Evolutionary conservation across 2,888 invertebrate species (phyloP).

Genomic region (Apocheima hispidaria): DNA sequence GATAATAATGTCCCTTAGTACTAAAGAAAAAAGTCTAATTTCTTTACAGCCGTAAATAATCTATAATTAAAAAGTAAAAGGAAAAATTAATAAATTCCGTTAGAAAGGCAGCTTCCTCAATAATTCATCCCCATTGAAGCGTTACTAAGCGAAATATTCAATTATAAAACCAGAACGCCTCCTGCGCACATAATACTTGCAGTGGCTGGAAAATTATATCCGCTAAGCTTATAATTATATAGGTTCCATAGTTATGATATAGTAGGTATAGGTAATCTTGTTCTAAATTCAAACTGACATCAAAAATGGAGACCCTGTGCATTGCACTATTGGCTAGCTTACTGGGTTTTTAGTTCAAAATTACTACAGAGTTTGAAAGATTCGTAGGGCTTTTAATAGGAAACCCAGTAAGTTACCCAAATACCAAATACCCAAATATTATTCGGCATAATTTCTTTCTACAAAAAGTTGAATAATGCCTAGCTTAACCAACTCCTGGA

Average conservation of each 20-base stretch:
- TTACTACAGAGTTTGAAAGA: no score
- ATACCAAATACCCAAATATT: no score
- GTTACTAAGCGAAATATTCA: constrained; percentile 31
- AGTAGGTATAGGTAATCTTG: neutral
- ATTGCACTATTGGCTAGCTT: no score
- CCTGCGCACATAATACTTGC: constrained; percentile 13
- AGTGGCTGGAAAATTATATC: constrained; percentile 26
- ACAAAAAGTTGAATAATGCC: no score
- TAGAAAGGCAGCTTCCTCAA: constrained; percentile 18
- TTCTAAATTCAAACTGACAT: no score
- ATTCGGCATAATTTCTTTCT: no score
- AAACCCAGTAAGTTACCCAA: no score
- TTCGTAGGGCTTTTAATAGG: no score
- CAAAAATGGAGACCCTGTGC: no score
- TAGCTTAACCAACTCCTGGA: no score
- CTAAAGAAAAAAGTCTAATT: neutral
- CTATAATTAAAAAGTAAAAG: constrained; percentile 6
- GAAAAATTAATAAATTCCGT: constrained; percentile 27
- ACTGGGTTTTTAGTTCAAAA: no score
- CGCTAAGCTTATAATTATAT: constrained; percentile 26
- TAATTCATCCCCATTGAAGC: constrained; percentile 30
- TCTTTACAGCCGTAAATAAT: neutral
- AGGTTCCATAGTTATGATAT: neutral
- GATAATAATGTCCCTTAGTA: no score
- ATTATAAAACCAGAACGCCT: constrained; percentile 30